Base-by-base conservation (phyloP, 2,888 invertebrate species). In the Sympetrum striolatum region DNA sequence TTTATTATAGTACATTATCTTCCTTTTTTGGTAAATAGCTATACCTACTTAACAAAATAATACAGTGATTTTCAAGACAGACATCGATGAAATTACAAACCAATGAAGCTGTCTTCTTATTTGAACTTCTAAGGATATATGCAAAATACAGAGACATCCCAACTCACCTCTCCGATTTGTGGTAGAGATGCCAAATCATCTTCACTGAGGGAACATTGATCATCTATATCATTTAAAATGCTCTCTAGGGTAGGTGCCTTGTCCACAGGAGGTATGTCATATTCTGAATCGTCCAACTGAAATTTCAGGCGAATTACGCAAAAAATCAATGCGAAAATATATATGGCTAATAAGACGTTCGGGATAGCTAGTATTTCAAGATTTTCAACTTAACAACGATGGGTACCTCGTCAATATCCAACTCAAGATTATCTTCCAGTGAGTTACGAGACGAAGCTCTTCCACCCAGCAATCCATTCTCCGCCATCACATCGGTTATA, bases 271-370 rank as follows among this genome's bases (percentile, higher is more conserved):
- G 97, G 97, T 93, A 98, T 96, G 92, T 97, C 96, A 94, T 96
- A 97, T 93, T 98, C 97, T 90, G 95, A 95, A 94, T 97, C 97
- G 93, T 97, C 97, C 92, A 97, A 94, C 97, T 97, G 92, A 90
- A 95, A 95, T 91, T 91, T 82, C 90, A 91, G 35, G n/a, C 90
- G 15, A 91, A 48, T 39, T 81, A 15, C 2, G 25, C 22, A 0
- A 39, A 44, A 15, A 48, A 81, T 4, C 44, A 80, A 15, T 35
- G 10, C n/a, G 37, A 37, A 81, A 39, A 73, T 6, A 25, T 25
- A 22, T 60, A 15, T 48, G 2, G 25, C 4, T 5, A 15, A 2
- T 8, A 73, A 60, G 37, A 31, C 2, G 8, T 15, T 35, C 48
- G 8, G n/a, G 39, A 31, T 31, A 79, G 18, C n/a, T 8, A 3